Percentiles rank a stretch among this genome's conserved stretches.
phyloP scores from a whole-genome alignment of 2,888 invertebrate species.

The Pharmacophagus antenor region DNA sequence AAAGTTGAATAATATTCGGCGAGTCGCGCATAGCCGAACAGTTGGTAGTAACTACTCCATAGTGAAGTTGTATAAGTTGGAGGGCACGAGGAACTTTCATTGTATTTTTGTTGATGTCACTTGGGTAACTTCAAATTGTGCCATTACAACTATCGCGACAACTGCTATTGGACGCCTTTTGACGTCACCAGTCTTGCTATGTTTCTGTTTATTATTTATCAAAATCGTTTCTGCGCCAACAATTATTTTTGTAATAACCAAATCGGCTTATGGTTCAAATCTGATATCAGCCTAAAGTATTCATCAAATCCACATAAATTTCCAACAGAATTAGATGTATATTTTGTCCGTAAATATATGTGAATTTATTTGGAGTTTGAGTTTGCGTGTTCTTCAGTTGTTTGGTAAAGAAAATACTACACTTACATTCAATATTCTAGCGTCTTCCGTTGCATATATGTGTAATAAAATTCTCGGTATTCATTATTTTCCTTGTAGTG shows the following conservation, averaged over 20 bases:
- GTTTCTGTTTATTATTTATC: not conserved
- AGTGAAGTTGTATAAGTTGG: slow-evolving; percentile 25
- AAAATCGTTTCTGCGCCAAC: not conserved
- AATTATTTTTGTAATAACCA: not conserved
- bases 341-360: not conserved
- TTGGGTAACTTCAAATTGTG: slow-evolving; percentile 29
- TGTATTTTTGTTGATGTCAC: slow-evolving; percentile 32
- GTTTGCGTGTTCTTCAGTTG: not conserved
- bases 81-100: slow-evolving; percentile 29
- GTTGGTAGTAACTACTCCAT: slow-evolving; percentile 28
- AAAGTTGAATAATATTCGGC: slow-evolving; percentile 31
- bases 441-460: no score
- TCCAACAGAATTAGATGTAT: not conserved
- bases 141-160: slow-evolving; percentile 25
- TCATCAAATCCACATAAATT: not conserved
- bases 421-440: no score
- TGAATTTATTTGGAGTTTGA: not conserved
- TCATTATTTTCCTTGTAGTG: no score
- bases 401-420: no score
- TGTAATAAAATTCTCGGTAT: no score
- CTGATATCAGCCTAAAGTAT: not conserved
- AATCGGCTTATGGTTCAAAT: not conserved
- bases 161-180: not conserved
- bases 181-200: not conserved
- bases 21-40: slow-evolving; percentile 20